Percentiles rank a stretch among this genome's conserved stretches.
Evolutionary conservation across 2,888 invertebrate species (phyloP).

Genomic region (Eurytoma californica): DNA sequence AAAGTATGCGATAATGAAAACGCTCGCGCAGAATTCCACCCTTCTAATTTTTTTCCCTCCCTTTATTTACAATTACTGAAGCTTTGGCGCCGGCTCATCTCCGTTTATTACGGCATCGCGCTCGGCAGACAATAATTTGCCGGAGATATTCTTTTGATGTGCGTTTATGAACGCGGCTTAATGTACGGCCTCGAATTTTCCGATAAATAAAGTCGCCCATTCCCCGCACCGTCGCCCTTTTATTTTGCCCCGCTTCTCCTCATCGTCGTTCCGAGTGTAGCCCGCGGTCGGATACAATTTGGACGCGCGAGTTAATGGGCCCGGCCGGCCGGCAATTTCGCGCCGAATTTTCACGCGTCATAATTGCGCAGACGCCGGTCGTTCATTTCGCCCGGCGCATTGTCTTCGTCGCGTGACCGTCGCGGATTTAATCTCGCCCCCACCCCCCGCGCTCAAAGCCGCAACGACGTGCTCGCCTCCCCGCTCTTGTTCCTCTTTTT

Average conservation of each 20-base stretch:
- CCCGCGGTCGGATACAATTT: background rate
- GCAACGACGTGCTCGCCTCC: too few relatives aligned
- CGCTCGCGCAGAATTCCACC: background rate
- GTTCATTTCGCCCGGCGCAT: constrained; percentile 5
- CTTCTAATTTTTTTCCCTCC: background rate
- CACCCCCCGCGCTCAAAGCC: too few relatives aligned
- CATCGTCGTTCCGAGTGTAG: background rate
- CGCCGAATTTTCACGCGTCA: constrained; percentile 23
- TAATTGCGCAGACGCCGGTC: constrained; percentile 24
- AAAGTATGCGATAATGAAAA: constrained; percentile 30
- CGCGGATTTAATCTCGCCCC: too few relatives aligned
- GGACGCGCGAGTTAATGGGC: background rate
- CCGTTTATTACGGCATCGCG: constrained; percentile 1
- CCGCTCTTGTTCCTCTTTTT: background rate
- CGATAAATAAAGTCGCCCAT: constrained; percentile 25
- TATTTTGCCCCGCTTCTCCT: background rate
- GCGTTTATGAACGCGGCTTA: constrained; percentile 5
- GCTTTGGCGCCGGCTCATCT: background rate
- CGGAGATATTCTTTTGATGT: constrained; percentile 34
- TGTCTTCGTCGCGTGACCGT: background rate
- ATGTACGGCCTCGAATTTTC: constrained; percentile 22
- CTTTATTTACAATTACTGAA: constrained; percentile 5
- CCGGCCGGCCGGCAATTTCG: constrained; percentile 1
- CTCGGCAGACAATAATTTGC: constrained; percentile 7
- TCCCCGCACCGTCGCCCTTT: background rate